Percentiles rank a stretch among this genome's conserved stretches.
phyloP scores from a whole-genome alignment of 2,113 vertebrate genomes.

The Cercopithecus mona region DNA sequence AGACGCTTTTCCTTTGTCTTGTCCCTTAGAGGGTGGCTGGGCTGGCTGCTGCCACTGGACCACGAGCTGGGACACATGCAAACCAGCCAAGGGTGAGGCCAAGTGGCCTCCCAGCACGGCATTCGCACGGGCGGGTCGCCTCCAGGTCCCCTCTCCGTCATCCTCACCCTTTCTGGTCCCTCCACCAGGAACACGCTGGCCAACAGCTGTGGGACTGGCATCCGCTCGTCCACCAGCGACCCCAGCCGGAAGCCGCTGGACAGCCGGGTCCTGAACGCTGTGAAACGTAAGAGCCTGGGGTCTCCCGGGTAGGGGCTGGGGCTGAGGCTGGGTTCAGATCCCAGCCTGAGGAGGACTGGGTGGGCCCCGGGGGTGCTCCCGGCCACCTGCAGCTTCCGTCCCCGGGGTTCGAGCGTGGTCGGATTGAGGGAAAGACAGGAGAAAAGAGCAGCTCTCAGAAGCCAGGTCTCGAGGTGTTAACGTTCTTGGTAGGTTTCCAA shows the following conservation, averaged over 20 bases:
- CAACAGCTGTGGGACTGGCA: constrained; percentile 97
- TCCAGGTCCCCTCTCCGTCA: rapidly evolving
- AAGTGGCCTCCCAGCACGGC: neutral
- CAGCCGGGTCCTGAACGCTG: constrained; percentile 96
- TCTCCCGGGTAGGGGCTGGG: neutral
- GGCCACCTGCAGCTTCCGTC: neutral
- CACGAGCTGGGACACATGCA: rapidly evolving
- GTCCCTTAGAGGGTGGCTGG: too few relatives aligned
- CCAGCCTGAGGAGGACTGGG: neutral
- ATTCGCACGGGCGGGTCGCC: rapidly evolving
- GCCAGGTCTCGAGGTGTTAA: constrained; percentile 50
- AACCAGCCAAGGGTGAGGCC: rapidly evolving
- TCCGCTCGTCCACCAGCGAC: constrained; percentile 96
- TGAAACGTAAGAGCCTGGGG: constrained; percentile 90
- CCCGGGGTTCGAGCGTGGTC: rapidly evolving
- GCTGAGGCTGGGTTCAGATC: neutral
- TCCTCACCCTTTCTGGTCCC: neutral
- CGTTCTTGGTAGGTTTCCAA: constrained; percentile 60
- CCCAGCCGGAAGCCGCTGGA: constrained; percentile 96
- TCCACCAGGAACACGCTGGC: constrained; percentile 93
- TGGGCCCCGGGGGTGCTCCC: neutral
- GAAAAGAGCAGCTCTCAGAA: constrained; percentile 11
- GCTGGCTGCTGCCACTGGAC: rapidly evolving
- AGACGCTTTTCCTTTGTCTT: rapidly evolving
- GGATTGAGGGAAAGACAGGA: neutral